Evolutionary conservation across 2,888 invertebrate genomes (phyloP).

Genomic region (Amphipoea oculea): DNA sequence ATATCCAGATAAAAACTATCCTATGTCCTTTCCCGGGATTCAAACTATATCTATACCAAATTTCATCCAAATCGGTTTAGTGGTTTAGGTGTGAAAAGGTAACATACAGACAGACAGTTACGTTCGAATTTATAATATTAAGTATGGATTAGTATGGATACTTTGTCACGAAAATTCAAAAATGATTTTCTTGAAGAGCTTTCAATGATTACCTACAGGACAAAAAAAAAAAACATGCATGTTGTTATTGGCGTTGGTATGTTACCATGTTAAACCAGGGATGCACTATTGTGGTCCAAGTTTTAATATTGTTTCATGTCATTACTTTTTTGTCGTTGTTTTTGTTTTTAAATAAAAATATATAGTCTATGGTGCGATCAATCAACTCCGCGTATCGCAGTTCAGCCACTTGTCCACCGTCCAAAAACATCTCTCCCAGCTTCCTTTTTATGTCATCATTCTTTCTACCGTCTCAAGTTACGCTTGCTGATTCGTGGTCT

Average conservation of each 20-base stretch:
- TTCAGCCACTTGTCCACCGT: neutral
- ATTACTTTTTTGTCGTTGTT: neutral
- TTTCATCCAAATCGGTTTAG: no score
- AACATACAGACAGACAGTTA: no score
- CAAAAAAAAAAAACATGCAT: neutral
- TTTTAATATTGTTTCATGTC: neutral
- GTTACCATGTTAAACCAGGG: neutral
- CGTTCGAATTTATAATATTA: no score
- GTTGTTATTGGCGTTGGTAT: neutral
- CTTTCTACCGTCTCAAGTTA: neutral
- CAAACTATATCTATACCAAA: no score
- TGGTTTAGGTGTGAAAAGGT: no score
- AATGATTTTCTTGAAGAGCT: neutral
- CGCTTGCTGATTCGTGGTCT: neutral
- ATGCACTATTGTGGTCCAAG: neutral
- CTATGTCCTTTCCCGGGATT: no score
- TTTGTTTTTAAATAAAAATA: neutral
- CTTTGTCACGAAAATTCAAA: neutral
- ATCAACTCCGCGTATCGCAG: neutral
- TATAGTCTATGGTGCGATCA: neutral
- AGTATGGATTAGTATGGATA: no score
- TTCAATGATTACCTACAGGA: neutral
- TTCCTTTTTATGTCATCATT: neutral
- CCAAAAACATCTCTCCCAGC: neutral
- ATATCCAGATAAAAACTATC: no score